phyloP scores from a whole-genome alignment of 2,888 invertebrate genomes.

The Leptopilina myrica region DNA sequence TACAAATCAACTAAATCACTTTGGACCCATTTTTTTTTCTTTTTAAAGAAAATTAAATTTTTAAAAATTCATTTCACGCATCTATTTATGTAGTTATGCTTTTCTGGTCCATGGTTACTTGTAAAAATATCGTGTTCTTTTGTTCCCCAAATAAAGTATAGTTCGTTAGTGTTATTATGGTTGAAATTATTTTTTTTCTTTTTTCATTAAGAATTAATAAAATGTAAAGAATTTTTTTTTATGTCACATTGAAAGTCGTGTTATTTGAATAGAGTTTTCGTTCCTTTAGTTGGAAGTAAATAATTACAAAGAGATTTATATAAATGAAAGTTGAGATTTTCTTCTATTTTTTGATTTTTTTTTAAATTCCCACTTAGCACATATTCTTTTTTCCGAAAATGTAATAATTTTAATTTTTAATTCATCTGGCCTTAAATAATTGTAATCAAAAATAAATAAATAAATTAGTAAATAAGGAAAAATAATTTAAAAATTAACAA shows the following conservation, averaged over 20 bases:
- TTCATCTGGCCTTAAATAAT: too few species aligned
- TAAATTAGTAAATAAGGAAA: too few species aligned
- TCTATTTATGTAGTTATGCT: slow-evolving; percentile 20
- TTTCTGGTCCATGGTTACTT: slow-evolving; percentile 33
- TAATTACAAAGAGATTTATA: too few species aligned
- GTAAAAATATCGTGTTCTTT: slow-evolving; percentile 3
- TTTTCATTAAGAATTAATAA: too few species aligned
- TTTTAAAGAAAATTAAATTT: slow-evolving; percentile 8
- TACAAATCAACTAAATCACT: slow-evolving; percentile 14
- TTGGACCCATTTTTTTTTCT: slow-evolving; percentile 14
- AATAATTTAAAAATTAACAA: too few species aligned
- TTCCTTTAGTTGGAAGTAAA: too few species aligned
- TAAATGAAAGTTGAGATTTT: background rate
- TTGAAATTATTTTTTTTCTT: too few species aligned
- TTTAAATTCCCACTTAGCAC: slow-evolving; percentile 21
- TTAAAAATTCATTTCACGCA: background rate
- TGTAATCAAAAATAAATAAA: too few species aligned
- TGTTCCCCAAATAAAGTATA: slow-evolving; percentile 16
- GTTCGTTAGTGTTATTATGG: background rate
- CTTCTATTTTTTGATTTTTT: background rate
- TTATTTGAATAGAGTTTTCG: too few species aligned
- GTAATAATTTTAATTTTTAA: too few species aligned
- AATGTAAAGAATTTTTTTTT: too few species aligned
- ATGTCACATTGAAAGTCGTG: too few species aligned
- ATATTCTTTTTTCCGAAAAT: background rate